Evolutionary conservation across 2,888 invertebrate species (phyloP).

Genomic region (Aspidiotus rigidus): DNA sequence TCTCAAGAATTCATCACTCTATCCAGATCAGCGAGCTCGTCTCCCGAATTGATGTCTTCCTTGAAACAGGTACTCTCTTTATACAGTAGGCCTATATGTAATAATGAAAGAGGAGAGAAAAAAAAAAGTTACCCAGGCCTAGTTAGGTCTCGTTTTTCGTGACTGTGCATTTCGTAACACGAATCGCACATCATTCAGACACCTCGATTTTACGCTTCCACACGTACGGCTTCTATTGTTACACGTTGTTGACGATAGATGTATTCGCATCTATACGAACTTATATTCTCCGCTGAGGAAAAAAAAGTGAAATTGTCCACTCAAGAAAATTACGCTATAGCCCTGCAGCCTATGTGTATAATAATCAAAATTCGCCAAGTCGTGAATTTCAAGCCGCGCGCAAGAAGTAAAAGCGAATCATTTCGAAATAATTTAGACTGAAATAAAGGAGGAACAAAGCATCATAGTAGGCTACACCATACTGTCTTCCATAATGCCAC

Average conservation of each 20-base stretch:
- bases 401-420: slow-evolving; percentile 1
- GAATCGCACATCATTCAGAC: slow-evolving; percentile 1
- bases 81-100: background rate
- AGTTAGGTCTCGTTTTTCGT: background rate
- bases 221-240: background rate
- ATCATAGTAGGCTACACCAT: too few relatives aligned
- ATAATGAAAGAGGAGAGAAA: background rate
- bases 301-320: slow-evolving; percentile 4
- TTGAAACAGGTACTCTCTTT: slow-evolving; percentile 29
- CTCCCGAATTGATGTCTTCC: slow-evolving; percentile 34
- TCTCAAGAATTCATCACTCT: slow-evolving; percentile 31
- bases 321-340: background rate
- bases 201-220: slow-evolving; percentile 2
- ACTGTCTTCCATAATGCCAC: too few relatives aligned
- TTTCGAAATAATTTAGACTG: too few relatives aligned
- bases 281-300: background rate
- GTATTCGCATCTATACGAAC: background rate
- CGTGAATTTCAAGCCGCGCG: background rate
- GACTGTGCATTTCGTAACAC: background rate
- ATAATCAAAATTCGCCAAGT: background rate
- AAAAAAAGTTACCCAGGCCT: background rate
- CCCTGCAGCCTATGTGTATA: too few relatives aligned
- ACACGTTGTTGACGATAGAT: background rate
- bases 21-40: slow-evolving; percentile 36
- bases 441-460: too few relatives aligned